These are phyloP conservation scores for Prosopocoilus inquinatus DNA, from an alignment of 2,888 invertebrate species.

Conservation along the genomic window DNA sequence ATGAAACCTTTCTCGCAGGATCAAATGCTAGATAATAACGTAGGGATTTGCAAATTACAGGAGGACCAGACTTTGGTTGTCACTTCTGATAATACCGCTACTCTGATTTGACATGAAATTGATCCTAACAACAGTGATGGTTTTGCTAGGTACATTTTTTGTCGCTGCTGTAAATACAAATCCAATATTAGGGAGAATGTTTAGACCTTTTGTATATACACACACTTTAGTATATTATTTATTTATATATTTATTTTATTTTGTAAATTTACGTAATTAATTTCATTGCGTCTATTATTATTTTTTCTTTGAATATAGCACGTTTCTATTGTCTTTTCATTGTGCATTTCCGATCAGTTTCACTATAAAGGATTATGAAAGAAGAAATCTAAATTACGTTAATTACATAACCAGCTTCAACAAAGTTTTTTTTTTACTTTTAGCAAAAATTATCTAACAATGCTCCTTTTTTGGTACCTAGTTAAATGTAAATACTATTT, in stretches of 20 bases:
- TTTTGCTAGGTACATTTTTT: constrained; percentile 49
- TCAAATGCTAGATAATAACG: constrained; percentile 7
- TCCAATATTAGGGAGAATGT: constrained; percentile 47
- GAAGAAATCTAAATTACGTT: no score
- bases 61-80: constrained; percentile 34
- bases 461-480: no score
- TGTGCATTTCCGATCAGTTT: no score
- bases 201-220: constrained; percentile 38
- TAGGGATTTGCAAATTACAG: constrained; percentile 27
- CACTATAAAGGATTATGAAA: no score
- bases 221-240: constrained; percentile 23
- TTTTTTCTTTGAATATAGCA: no score
- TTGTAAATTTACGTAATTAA: constrained; percentile 12
- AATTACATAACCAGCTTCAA: no score
- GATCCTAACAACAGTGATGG: constrained; percentile 44
- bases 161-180: constrained; percentile 51
- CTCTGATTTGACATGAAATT: constrained; percentile 48
- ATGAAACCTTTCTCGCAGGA: constrained; percentile 10
- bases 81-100: constrained; percentile 32
- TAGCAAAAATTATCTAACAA: no score
- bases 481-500: no score
- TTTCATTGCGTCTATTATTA: neutral
- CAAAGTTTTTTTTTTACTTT: no score
- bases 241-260: constrained; percentile 27
- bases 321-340: no score